Evolutionary conservation across 2,797 vertebrate species (phyloP).

Genomic region (Mormyrus proboscirostris): DNA sequence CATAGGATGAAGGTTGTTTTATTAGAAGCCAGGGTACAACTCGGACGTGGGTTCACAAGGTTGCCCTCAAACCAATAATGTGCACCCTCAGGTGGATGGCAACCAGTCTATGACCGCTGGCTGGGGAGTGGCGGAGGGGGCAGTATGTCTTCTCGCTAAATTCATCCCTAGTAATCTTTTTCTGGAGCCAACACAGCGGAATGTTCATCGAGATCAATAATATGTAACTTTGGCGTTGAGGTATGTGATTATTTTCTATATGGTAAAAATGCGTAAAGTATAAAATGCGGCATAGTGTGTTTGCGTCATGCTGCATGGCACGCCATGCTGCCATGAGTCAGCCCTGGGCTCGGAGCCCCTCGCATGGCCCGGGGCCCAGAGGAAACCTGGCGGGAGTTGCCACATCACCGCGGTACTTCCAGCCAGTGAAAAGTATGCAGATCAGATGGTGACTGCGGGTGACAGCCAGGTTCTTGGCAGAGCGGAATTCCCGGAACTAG

Average conservation of each 20-base stretch:
- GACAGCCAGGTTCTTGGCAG: conserved; percentile 8
- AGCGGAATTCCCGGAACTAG: conserved; percentile 16
- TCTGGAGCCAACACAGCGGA: not conserved
- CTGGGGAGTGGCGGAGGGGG: not conserved
- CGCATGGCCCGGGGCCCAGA: not conserved
- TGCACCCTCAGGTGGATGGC: not conserved
- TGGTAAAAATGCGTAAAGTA: not conserved
- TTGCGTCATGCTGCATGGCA: not conserved
- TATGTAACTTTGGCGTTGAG: not conserved
- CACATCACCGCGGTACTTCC: not conserved
- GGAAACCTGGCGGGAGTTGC: not conserved
- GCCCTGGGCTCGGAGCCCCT: not conserved
- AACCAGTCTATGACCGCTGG: not conserved
- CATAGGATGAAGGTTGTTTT: not conserved
- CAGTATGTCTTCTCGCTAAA: not conserved
- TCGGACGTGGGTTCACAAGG: not conserved
- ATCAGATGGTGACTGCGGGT: conserved; percentile 14
- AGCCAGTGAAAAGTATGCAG: conserved; percentile 1
- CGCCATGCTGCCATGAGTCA: not conserved
- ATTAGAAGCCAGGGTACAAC: not conserved
- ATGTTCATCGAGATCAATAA: not conserved
- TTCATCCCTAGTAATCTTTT: not conserved
- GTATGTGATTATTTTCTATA: not conserved
- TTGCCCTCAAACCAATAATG: not conserved
- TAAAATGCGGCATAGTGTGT: not conserved